Evolutionary conservation across 2,888 invertebrate species (phyloP).

Genomic region (Polia nebulosa): DNA sequence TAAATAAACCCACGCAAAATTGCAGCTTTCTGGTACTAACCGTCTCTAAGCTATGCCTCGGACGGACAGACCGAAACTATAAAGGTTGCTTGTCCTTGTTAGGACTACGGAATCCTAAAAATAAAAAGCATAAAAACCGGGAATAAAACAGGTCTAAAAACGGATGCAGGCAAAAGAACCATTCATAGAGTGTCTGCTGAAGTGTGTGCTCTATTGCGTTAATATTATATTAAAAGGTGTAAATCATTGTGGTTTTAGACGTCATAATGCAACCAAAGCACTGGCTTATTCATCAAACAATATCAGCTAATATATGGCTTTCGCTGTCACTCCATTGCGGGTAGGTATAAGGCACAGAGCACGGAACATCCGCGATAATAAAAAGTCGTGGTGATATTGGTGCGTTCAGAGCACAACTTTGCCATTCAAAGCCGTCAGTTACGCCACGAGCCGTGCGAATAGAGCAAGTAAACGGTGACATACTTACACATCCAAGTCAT

Average conservation of each 20-base stretch:
- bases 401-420: not conserved
- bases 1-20: too few species aligned
- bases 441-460: not conserved
- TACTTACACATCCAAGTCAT: too few species aligned
- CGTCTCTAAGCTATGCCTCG: too few species aligned
- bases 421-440: not conserved
- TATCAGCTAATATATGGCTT: conserved; percentile 49
- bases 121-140: too few species aligned
- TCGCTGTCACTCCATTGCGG: conserved; percentile 8
- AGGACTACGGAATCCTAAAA: too few species aligned
- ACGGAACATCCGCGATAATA: not conserved
- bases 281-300: conserved; percentile 38
- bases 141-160: not conserved
- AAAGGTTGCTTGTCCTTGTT: too few species aligned
- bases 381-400: not conserved
- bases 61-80: too few species aligned
- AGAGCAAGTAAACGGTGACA: not conserved
- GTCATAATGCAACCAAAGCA: conserved; percentile 27
- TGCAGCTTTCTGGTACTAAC: too few species aligned
- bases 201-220: not conserved
- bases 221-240: not conserved
- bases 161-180: not conserved
- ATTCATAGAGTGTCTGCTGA: too few species aligned
- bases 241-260: conserved; percentile 4
- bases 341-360: not conserved